Evolutionary conservation across 2,888 invertebrate genomes (phyloP).

Genomic region (Philereme vetulata): DNA sequence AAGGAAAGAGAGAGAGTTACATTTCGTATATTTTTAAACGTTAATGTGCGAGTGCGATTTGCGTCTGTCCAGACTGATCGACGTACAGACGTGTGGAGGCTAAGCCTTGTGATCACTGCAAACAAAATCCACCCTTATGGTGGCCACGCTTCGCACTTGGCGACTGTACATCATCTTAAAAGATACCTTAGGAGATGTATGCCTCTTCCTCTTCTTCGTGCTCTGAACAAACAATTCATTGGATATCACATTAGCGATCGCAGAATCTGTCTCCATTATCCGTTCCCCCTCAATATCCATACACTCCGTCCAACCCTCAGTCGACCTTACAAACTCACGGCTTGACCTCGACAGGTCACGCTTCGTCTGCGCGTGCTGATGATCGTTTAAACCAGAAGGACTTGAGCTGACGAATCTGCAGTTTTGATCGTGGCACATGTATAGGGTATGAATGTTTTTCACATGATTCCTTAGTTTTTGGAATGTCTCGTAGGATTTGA

Average conservation of each 20-base stretch:
- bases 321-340: background rate
- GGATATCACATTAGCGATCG: constrained; percentile 68
- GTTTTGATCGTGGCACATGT: constrained; percentile 51
- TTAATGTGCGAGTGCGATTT: no score
- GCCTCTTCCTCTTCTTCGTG: constrained; percentile 46
- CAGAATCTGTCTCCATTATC: constrained; percentile 55
- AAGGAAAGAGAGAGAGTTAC: no score
- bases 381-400: constrained; percentile 40
- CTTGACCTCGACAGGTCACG: constrained; percentile 7
- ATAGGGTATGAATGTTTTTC: constrained; percentile 56
- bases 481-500: constrained; percentile 52
- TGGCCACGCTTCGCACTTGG: no score
- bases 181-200: constrained; percentile 61
- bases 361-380: constrained; percentile 46
- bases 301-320: constrained; percentile 2
- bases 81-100: no score
- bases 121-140: no score
- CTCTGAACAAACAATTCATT: constrained; percentile 61
- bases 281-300: constrained; percentile 15
- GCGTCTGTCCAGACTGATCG: no score
- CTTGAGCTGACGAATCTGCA: constrained; percentile 53
- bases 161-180: no score
- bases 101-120: no score
- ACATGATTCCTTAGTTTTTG: constrained; percentile 55
- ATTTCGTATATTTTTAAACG: no score